Evolutionary conservation across 2,888 invertebrate genomes (phyloP).

Genomic region (Cepaea hortensis): DNA sequence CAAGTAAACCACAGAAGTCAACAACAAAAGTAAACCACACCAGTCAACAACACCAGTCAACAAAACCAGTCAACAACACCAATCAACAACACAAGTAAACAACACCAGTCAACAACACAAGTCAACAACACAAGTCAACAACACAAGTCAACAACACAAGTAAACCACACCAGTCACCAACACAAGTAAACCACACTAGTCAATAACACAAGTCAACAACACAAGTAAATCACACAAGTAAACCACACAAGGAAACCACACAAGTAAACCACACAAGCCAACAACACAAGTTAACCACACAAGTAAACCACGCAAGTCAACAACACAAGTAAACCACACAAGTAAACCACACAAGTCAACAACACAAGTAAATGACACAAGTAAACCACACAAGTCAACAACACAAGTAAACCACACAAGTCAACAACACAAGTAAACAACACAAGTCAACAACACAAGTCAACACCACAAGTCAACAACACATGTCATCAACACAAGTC

Average conservation of each 20-base stretch:
- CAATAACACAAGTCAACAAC: not conserved
- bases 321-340: not conserved
- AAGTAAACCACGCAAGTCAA: too few relatives aligned
- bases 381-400: not conserved
- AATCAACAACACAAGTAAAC: not conserved
- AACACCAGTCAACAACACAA: not conserved
- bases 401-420: too few relatives aligned
- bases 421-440: not conserved
- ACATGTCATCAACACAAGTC: not conserved
- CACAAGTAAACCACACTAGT: not conserved
- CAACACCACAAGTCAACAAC: too few relatives aligned
- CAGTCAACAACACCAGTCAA: not conserved
- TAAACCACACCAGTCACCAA: too few relatives aligned
- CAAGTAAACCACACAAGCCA: not conserved
- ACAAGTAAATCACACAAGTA: too few relatives aligned
- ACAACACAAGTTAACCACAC: not conserved
- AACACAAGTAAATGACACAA: not conserved
- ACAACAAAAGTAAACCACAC: not conserved
- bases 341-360: not conserved
- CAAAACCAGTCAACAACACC: too few relatives aligned
- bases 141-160: too few relatives aligned
- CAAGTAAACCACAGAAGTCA: too few relatives aligned
- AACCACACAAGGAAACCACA: slow-evolving; percentile 41
- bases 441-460: not conserved
- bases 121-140: not conserved